Conservation (phyloP, 2,888 invertebrate species). For the Pachycephus smyrnensis region DNA sequence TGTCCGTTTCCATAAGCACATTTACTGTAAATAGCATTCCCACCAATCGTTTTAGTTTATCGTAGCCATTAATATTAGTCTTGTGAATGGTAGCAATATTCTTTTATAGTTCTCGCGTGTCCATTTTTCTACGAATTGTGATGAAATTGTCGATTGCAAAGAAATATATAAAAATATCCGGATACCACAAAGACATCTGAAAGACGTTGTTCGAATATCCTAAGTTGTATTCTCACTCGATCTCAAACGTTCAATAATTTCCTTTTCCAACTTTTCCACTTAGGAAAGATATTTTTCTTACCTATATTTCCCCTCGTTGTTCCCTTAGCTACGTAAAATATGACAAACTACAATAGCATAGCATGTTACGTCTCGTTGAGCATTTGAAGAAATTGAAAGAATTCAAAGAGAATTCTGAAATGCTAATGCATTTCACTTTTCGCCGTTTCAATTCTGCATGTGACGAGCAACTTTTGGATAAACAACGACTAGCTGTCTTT, state of each 20-base stretch:
- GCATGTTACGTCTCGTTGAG: not conserved
- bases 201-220: not conserved
- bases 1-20: not conserved
- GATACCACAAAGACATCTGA: slow-evolving; percentile 10
- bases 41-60: slow-evolving; percentile 5
- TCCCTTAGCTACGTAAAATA: not conserved
- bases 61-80: slow-evolving; percentile 1
- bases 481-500: slow-evolving; percentile 52
- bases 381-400: not conserved
- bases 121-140: slow-evolving; percentile 45
- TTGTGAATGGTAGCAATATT: not conserved
- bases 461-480: slow-evolving; percentile 23
- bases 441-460: not conserved
- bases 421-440: not conserved
- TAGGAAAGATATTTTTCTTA: not conserved
- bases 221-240: not conserved
- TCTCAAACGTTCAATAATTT: not conserved
- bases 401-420: not conserved
- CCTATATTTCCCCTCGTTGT: not conserved
- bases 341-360: not conserved
- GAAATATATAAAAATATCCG: slow-evolving; percentile 18
- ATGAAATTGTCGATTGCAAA: slow-evolving; percentile 36
- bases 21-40: slow-evolving; percentile 23
- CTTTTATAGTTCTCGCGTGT: not conserved
- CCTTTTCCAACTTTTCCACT: not conserved